These are phyloP conservation scores for Sipha flava DNA, from an alignment of 1,140 invertebrate species.

Conservation along the genomic window DNA sequence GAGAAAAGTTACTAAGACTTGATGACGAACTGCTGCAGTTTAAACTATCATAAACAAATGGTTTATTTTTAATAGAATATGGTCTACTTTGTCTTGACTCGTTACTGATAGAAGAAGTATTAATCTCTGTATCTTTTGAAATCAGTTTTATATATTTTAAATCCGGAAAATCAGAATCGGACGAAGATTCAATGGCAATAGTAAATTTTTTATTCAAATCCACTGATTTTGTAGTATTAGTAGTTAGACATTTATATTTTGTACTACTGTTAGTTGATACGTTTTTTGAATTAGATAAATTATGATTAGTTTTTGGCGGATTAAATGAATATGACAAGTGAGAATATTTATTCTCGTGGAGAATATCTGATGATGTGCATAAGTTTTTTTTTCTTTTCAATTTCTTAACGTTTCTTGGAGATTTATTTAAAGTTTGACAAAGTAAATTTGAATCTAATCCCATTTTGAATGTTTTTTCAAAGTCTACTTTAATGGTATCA, in stretches of 20 bases:
- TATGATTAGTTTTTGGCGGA: not conserved
- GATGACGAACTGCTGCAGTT: too few relatives aligned
- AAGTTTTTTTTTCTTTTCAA: not conserved
- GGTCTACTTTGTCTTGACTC: not conserved
- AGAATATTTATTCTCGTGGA: not conserved
- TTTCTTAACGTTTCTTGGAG: not conserved
- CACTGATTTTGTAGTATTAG: not conserved
- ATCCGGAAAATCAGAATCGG: conserved; percentile 8
- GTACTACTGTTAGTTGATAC: not conserved
- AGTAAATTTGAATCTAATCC: not conserved
- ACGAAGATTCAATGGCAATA: not conserved
- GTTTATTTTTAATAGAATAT: not conserved
- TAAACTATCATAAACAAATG: too few relatives aligned
- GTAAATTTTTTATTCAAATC: not conserved
- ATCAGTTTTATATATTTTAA: not conserved
- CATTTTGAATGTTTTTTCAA: not conserved
- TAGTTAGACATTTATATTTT: not conserved
- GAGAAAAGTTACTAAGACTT: not conserved
- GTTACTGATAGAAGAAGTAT: not conserved
- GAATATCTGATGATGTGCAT: not conserved
- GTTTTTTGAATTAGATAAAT: not conserved
- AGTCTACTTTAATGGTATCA: not conserved
- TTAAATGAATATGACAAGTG: not conserved
- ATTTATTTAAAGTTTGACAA: not conserved
- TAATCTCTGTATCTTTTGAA: not conserved